phyloP scores from a whole-genome alignment of 2,888 invertebrate species.

The Chrysina gloriosa region DNA sequence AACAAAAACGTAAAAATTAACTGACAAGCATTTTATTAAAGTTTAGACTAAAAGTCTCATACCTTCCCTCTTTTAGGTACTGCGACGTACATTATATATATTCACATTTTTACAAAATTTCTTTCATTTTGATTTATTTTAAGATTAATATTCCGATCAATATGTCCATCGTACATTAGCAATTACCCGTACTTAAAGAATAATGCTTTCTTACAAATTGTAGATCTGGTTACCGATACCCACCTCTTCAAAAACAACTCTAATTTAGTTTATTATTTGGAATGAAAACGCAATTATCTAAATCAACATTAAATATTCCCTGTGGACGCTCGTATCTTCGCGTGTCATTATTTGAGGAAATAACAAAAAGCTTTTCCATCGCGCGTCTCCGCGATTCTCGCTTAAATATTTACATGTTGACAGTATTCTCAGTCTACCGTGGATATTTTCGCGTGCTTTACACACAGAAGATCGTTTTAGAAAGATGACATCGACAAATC shows the following conservation, averaged over 20 bases:
- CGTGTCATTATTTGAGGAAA: conserved; percentile 20
- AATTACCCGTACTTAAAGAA: not conserved
- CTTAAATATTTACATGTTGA: conserved; percentile 52
- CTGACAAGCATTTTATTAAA: no score
- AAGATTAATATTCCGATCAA: no score
- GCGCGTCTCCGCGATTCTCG: conserved; percentile 34
- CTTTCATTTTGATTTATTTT: no score
- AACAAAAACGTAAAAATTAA: no score
- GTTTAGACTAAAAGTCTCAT: no score
- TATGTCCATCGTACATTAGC: no score
- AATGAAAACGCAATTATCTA: conserved; percentile 15
- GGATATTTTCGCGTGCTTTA: no score
- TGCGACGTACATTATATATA: no score
- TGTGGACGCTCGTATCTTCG: not conserved
- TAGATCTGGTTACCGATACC: not conserved
- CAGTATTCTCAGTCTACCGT: conserved; percentile 19
- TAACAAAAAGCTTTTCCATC: not conserved
- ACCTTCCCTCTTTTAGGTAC: no score
- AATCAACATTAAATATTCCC: conserved; percentile 28
- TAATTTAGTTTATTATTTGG: not conserved
- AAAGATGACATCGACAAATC: conserved; percentile 11
- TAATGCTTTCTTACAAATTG: not conserved
- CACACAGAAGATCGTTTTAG: not conserved
- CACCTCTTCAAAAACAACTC: not conserved
- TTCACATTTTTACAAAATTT: no score